Evolutionary conservation across 92 coral and sea anemone genomes (phyloP), one percentile per base, ranked within the genome.

Genomic region (Palythoa heliodiscus): DNA sequence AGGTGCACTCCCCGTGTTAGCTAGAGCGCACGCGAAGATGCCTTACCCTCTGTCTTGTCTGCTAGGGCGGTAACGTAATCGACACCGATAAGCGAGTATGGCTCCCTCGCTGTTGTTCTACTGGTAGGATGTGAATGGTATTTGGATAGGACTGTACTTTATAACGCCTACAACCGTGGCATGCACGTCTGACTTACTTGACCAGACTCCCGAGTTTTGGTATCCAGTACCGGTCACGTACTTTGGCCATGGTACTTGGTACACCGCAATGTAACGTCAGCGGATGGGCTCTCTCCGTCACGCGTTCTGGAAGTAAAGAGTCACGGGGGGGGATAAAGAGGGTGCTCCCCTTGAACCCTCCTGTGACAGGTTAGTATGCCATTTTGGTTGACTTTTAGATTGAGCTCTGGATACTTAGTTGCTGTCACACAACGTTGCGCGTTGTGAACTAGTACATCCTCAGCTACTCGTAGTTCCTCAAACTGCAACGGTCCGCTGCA

Each of bases 331-430:
- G n/a, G 83, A 83, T 50, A 75, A 35, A 75, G 52, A 8, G 88
- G 84, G 53, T 48, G 40, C 69, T 75, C 71, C 67, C 88, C 88
- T 35, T 75, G 83, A 15, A 85, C 55, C 15, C 88, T 73, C 53
- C 88, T 73, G 38, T 83, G 29, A 35, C 88, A 85, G 43, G 40
- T 83, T 13, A 85, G 83, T 23, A 85, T 23, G 7, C 55, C 50
- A n/a, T 75, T 63, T 29, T 11, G 12, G 63, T 85, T 76, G 48
- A 84, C n/a, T n/a, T n/a, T n/a, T n/a, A n/a, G n/a, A n/a, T n/a
- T n/a, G n/a, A n/a, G 47, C 69, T 84, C 82, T 13, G 20, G n/a
- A 29, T 52, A 52, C 22, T 53, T 40, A 8, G n/a, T 35, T 39
- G 66, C 40, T 9, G 22, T 43, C 37, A 20, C 70, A 22, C n/a